A percentile compares a stretch with the other conserved stretches of the same genome.
phyloP scores from a whole-genome alignment of 2,888 invertebrate genomes.

The Glaucopsyche alexis region DNA sequence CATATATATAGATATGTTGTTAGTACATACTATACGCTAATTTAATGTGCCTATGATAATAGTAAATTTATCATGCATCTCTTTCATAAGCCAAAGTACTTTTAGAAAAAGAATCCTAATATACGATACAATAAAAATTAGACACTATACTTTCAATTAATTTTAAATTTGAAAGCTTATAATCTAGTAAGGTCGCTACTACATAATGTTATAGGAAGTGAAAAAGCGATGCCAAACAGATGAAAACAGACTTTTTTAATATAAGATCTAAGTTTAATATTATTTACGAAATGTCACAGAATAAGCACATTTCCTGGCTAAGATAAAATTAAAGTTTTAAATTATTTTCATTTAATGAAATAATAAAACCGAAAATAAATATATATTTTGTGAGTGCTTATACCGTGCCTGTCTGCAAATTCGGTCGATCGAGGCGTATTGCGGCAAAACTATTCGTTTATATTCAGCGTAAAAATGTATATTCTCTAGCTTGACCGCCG shows the following conservation, averaged over 20 bases:
- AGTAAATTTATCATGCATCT: not conserved
- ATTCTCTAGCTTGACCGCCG: slow-evolving; percentile 8
- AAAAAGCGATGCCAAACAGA: slow-evolving; percentile 13
- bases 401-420: slow-evolving; percentile 26
- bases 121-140: not conserved
- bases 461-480: not conserved
- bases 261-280: not conserved
- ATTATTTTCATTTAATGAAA: not conserved
- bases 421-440: slow-evolving; percentile 21
- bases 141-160: not conserved
- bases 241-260: slow-evolving; percentile 20
- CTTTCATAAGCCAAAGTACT: not conserved
- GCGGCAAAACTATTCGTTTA: not conserved
- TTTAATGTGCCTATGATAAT: not conserved
- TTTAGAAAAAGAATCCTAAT: not conserved
- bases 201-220: not conserved
- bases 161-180: slow-evolving; percentile 13
- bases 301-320: slow-evolving; percentile 14
- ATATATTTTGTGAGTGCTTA: slow-evolving; percentile 7
- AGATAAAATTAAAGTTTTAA: not conserved
- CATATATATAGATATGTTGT: not conserved
- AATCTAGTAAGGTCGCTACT: slow-evolving; percentile 17
- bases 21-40: not conserved
- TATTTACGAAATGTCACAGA: slow-evolving; percentile 4
- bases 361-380: not conserved